Percentiles rank a stretch among this genome's conserved stretches.
These are phyloP conservation scores for Manduca sexta DNA, from an alignment of 1,140 invertebrate genomes.

Conservation along the genomic window DNA sequence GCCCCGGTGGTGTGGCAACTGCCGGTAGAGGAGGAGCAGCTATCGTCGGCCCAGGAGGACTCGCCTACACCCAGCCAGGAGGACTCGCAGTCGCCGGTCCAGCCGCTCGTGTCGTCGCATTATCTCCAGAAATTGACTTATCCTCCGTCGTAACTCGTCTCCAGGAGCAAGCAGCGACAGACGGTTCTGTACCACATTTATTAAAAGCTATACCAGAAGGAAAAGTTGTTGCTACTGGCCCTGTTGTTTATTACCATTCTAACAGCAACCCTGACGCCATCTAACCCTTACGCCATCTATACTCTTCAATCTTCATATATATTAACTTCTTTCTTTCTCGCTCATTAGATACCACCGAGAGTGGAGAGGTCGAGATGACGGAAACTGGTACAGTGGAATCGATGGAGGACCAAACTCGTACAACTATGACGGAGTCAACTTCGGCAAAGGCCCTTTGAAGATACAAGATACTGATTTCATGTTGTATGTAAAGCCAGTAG, in stretches of 20 bases:
- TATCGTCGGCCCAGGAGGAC: conserved; percentile 81
- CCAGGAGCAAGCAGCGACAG: conserved; percentile 39
- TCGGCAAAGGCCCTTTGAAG: conserved; percentile 32
- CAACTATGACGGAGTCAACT: conserved; percentile 53
- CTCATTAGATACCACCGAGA: conserved; percentile 42
- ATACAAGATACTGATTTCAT: conserved; percentile 36
- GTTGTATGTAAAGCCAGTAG: conserved; percentile 76
- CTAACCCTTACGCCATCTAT: conserved; percentile 15
- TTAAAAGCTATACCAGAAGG: conserved; percentile 69
- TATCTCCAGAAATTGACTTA: conserved; percentile 74
- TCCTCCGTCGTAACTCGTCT: conserved; percentile 40
- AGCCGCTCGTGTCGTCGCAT: conserved; percentile 76
- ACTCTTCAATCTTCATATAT: conserved; percentile 22
- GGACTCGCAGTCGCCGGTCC: conserved; percentile 81
- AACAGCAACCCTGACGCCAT: conserved; percentile 35
- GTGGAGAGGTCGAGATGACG: conserved; percentile 17
- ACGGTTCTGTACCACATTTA: conserved; percentile 44
- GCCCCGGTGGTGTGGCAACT: conserved; percentile 82
- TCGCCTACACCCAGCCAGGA: conserved; percentile 80
- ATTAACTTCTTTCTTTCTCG: conserved; percentile 43
- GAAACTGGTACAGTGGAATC: conserved; percentile 6
- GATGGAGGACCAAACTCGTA: conserved; percentile 25
- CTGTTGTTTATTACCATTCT: conserved; percentile 79
- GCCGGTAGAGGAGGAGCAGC: conserved; percentile 82
- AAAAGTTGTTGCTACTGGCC: conserved; percentile 79